A percentile compares a stretch with the other conserved stretches of the same genome.
phyloP scores from a whole-genome alignment of 2,113 vertebrate genomes.

The Choloepus hoffmanni region DNA sequence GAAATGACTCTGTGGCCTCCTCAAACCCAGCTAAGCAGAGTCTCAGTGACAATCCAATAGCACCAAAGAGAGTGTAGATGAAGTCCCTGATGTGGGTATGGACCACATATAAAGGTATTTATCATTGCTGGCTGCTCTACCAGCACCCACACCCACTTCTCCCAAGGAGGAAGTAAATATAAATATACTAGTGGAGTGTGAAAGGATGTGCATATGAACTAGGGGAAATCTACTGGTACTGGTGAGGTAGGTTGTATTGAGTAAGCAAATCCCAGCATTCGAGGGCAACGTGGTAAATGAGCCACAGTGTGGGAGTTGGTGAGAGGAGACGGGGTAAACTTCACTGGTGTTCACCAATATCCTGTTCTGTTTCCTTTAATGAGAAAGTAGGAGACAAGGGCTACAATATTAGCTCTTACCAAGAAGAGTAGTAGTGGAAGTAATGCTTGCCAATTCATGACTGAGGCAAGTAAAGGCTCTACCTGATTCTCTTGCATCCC shows the following conservation, averaged over 20 bases:
- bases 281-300: fast-evolving
- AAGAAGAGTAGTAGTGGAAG: not conserved
- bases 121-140: not conserved
- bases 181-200: fast-evolving
- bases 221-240: fast-evolving
- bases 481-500: fast-evolving
- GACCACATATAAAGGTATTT: not conserved
- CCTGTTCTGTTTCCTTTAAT: not conserved
- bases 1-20: not conserved
- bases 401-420: not conserved
- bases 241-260: fast-evolving
- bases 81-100: too few species aligned
- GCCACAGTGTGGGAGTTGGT: not conserved
- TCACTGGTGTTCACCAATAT: fast-evolving
- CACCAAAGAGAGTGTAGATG: fast-evolving
- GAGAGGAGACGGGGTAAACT: not conserved
- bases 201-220: fast-evolving
- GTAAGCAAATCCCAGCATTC: not conserved
- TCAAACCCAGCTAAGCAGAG: not conserved
- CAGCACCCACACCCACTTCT: fast-evolving
- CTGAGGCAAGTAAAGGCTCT: not conserved
- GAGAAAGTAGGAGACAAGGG: not conserved
- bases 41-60: fast-evolving
- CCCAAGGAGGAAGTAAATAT: fast-evolving
- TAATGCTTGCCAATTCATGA: not conserved